Percentiles rank a stretch among this genome's conserved stretches.
These are phyloP conservation scores for Exaiptasia diaphana DNA, from an alignment of 64 coral and sea anemone genomes.

Conservation along the genomic window DNA sequence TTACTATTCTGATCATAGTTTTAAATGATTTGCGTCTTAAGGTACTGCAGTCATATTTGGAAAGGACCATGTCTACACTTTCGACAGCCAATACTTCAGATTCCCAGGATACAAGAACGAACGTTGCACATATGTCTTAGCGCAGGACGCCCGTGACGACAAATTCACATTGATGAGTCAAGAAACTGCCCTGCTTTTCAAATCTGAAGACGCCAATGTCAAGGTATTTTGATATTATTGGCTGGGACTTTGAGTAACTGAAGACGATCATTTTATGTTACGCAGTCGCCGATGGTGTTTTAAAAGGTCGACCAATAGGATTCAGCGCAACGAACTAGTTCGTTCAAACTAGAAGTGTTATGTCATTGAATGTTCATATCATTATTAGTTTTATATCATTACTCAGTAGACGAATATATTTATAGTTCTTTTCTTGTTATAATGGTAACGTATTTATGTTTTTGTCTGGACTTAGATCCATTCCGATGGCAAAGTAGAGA, in stretches of 20 bases:
- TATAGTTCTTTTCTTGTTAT: too few species aligned
- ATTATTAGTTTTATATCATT: too few species aligned
- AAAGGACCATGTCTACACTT: slow-evolving; percentile 83
- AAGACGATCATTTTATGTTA: too few species aligned
- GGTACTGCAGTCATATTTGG: slow-evolving; percentile 97
- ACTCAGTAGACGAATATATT: too few species aligned
- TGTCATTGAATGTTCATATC: too few species aligned
- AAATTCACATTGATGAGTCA: slow-evolving; percentile 96
- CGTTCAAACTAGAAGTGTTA: too few species aligned
- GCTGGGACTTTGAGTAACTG: too few species aligned
- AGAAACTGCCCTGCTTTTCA: slow-evolving; percentile 77
- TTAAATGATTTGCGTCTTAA: background rate
- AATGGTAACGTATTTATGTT: too few species aligned
- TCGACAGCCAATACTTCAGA: slow-evolving; percentile 78
- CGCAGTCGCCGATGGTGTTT: too few species aligned
- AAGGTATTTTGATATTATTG: slow-evolving; percentile 45
- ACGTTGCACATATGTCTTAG: slow-evolving; percentile 80
- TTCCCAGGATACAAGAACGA: slow-evolving; percentile 88
- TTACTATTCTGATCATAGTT: background rate
- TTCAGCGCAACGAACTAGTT: too few species aligned
- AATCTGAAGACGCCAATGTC: slow-evolving; percentile 74
- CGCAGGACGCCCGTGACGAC: slow-evolving; percentile 76
- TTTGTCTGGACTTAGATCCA: slow-evolving; percentile 65
- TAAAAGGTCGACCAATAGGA: too few species aligned
- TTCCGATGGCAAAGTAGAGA: slow-evolving; percentile 64